These are phyloP conservation scores for Drymodes brunneopygia DNA, from an alignment of 2,113 vertebrate genomes.

Conservation along the genomic window DNA sequence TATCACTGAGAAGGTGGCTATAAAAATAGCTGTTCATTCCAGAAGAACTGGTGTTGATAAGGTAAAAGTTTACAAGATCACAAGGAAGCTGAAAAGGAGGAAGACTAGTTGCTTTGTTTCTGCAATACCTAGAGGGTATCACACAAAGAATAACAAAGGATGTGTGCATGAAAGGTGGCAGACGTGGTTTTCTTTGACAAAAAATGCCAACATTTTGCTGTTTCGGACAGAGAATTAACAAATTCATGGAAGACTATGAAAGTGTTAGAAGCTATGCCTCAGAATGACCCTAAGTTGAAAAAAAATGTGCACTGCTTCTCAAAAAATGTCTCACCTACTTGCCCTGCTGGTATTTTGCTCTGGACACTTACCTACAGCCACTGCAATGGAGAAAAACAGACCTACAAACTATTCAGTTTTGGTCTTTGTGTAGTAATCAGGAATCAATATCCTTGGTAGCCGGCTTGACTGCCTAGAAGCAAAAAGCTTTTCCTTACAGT, in stretches of 20 bases:
- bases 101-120: not conserved
- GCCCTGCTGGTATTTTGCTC: not conserved
- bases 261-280: not conserved
- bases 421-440: not conserved
- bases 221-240: not conserved
- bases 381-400: not conserved
- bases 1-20: not conserved
- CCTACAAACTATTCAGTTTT: not conserved
- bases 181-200: not conserved
- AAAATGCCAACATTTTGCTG: not conserved
- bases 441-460: not conserved
- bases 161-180: not conserved
- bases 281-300: not conserved
- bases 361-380: not conserved
- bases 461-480: rapidly evolving
- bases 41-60: not conserved
- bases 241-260: not conserved
- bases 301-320: not conserved
- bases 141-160: not conserved
- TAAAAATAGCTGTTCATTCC: not conserved
- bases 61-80: not conserved
- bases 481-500: not conserved
- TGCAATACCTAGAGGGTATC: not conserved
- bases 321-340: not conserved
- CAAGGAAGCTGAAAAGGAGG: not conserved